Evolutionary conservation across 2,113 vertebrate species (phyloP), one percentile per base, ranked within the genome.

Genomic region (Eclectus roratus): DNA sequence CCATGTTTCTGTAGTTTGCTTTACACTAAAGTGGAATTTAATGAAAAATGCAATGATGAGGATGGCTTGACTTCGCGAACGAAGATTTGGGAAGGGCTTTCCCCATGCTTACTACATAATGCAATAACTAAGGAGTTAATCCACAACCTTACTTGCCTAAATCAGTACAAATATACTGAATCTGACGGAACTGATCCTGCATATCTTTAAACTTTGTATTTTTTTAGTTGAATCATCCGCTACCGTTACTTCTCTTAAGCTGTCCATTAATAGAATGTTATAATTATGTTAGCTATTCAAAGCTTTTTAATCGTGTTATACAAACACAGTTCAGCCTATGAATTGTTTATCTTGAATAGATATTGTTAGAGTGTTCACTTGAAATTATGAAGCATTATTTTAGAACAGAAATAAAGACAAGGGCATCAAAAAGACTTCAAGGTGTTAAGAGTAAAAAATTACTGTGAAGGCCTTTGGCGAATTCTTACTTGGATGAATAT

Each of bases 281-380:
- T 82, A 46, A 92, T 80, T 82, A 64, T 43, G 56, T 74, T 86
- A 86, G 88, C 61, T 88, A 79, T 79, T 81, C 61, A 92, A 58
- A 88, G 77, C 18, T 87, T 93, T 94, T 94, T 56, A 97, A 92
- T 92, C 56, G 92, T 72, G 52, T 90, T 89, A 79, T 61, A 92
- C 52, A 95, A 95, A 94, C 72, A 93, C 37, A 81, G n/a, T 72
- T 80, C 47, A 76, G 56, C 53, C 41, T 84, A 52, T 21, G 39
- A 92, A 88, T 56, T 86, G 68, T 94, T 97, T 95, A 74, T 91
- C 66, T 90, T 93, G 77, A 93, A 88, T 92, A 91, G 49, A 73
- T 74, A 84, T 66, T 90, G 55, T 84, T 68, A 92, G 80, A 96
- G 47, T 12, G 11, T 60, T 92, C 82, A 72, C 65, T 72, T 89